Evolutionary conservation across 2,797 vertebrate genomes (phyloP).

Genomic region (Menidia menidia): DNA sequence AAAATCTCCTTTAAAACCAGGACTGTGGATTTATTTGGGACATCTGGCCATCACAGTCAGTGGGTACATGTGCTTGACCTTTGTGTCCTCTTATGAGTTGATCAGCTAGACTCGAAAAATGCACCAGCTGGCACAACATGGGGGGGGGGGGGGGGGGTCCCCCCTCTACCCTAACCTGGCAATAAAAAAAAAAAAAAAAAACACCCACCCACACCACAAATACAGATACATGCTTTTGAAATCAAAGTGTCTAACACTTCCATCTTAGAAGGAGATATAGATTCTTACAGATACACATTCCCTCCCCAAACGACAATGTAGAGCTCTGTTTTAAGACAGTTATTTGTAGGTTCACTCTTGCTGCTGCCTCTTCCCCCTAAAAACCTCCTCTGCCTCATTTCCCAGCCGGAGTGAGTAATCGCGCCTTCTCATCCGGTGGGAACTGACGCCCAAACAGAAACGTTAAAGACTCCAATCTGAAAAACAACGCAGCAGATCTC

Average conservation of each 20-base stretch:
- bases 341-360: slow-evolving; percentile 35
- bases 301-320: neutral
- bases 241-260: slow-evolving; percentile 7
- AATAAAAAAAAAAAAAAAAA: slow-evolving; percentile 8
- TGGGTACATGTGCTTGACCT: slow-evolving; percentile 38
- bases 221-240: slow-evolving; percentile 4
- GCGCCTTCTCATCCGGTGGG: slow-evolving; percentile 45
- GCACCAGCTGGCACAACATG: slow-evolving; percentile 23
- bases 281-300: slow-evolving; percentile 1
- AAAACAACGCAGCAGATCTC: slow-evolving; percentile 24
- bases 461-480: slow-evolving; percentile 5
- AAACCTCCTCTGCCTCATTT: slow-evolving; percentile 36
- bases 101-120: slow-evolving; percentile 9
- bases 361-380: slow-evolving; percentile 9
- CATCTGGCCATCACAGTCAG: slow-evolving; percentile 39
- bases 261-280: neutral
- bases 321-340: slow-evolving; percentile 22
- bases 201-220: slow-evolving; percentile 21
- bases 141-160: slow-evolving; percentile 10
- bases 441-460: slow-evolving; percentile 14
- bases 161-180: slow-evolving; percentile 18
- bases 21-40: slow-evolving; percentile 20
- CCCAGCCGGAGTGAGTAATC: slow-evolving; percentile 55
- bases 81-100: slow-evolving; percentile 24
- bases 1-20: slow-evolving; percentile 18